Evolutionary conservation across 2,113 vertebrate species (phyloP).

Genomic region (Lycocorax pyrrhopterus): DNA sequence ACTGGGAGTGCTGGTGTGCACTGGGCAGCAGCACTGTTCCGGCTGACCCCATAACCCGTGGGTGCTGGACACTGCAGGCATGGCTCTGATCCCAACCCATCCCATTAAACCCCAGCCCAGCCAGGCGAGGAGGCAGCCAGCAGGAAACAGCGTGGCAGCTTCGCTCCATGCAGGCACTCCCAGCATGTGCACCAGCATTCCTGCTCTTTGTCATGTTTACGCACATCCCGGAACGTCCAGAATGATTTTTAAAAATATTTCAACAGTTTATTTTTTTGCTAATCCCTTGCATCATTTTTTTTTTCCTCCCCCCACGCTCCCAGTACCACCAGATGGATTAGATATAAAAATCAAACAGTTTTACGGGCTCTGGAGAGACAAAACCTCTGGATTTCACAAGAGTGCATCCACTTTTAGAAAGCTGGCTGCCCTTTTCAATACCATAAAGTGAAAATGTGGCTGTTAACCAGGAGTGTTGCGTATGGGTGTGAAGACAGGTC

Average conservation of each 20-base stretch:
- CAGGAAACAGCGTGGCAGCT: background rate
- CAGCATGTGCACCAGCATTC: background rate
- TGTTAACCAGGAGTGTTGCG: background rate
- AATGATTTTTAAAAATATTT: background rate
- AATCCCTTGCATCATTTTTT: background rate
- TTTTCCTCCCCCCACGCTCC: background rate
- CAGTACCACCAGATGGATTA: constrained; percentile 5
- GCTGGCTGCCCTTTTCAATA: constrained; percentile 22
- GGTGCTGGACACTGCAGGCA: background rate
- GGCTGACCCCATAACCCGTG: fast-evolving
- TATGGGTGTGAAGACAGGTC: background rate
- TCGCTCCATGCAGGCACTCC: fast-evolving
- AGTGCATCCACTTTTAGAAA: constrained; percentile 21
- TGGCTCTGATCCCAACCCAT: fast-evolving
- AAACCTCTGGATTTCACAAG: constrained; percentile 29
- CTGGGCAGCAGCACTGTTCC: background rate
- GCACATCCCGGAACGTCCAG: background rate
- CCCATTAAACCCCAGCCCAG: background rate
- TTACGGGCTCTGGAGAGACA: background rate
- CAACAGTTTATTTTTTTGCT: background rate
- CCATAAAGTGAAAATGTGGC: background rate
- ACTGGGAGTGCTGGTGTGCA: background rate
- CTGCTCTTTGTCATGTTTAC: background rate
- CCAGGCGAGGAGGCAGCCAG: background rate
- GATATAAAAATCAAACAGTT: background rate